Percentiles rank a stretch among this genome's conserved stretches.
These are phyloP conservation scores for Peromyscus maniculatus DNA, from an alignment of 2,113 vertebrate species.

Conservation along the genomic window DNA sequence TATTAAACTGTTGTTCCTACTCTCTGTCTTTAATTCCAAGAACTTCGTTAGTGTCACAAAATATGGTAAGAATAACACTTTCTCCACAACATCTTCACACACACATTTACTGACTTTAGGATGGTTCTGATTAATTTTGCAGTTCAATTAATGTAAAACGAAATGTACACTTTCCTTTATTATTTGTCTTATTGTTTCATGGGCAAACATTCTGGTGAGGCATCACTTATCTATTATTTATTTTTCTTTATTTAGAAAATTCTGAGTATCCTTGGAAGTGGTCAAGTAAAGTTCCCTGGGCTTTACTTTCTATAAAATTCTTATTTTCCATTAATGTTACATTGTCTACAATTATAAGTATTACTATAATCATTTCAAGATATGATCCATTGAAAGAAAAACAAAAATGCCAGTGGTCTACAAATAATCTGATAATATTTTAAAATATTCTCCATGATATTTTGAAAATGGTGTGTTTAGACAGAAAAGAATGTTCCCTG, in stretches of 20 bases:
- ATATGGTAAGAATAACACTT: neutral
- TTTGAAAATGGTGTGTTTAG: neutral
- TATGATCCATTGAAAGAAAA: neutral
- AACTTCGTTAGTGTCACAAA: neutral
- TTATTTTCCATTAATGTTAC: neutral
- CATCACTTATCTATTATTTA: neutral
- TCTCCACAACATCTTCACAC: neutral
- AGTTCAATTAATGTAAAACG: neutral
- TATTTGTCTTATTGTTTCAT: neutral
- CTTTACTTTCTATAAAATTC: neutral
- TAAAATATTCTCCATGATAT: neutral
- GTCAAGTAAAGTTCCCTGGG: neutral
- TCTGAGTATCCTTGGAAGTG: too few species aligned
- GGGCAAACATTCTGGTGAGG: neutral
- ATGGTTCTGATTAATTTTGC: neutral
- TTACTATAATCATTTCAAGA: rapidly evolving
- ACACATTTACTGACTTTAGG: neutral
- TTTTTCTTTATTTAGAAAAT: too few species aligned
- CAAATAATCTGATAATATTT: neutral
- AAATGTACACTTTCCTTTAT: neutral
- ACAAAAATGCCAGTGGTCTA: neutral
- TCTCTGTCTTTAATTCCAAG: neutral
- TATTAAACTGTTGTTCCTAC: neutral
- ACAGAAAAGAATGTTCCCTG: neutral
- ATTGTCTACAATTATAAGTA: neutral